Percentiles rank a stretch among this genome's conserved stretches.
These are phyloP conservation scores for Orchesella cincta DNA, from an alignment of 1,140 invertebrate genomes.

Conservation along the genomic window DNA sequence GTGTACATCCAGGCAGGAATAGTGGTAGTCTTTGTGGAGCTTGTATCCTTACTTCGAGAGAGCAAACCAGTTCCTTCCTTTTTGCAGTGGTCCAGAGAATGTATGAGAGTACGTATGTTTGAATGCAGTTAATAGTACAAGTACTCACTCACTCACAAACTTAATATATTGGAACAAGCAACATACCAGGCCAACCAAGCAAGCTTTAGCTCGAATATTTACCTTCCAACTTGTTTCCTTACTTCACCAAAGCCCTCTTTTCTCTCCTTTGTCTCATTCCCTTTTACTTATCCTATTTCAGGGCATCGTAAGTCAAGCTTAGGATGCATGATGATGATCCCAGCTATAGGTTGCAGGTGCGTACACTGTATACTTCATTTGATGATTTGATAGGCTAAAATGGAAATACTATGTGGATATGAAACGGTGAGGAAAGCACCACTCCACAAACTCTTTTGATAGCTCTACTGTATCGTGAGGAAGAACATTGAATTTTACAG, in stretches of 20 bases:
- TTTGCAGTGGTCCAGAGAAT: not conserved
- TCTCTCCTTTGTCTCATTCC: not conserved
- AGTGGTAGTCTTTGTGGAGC: not conserved
- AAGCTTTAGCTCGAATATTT: conserved; percentile 12
- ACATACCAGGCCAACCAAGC: not conserved
- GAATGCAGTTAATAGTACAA: not conserved
- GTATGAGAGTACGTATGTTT: not conserved
- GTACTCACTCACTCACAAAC: not conserved
- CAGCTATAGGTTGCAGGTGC: no score
- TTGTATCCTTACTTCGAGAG: not conserved
- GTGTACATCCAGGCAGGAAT: not conserved
- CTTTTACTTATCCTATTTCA: conserved; percentile 7
- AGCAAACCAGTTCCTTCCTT: conserved; percentile 16
- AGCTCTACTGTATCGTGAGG: no score
- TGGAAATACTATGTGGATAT: no score
- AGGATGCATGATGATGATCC: no score
- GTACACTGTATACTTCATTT: no score
- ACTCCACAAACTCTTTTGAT: no score
- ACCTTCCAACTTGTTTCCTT: conserved; percentile 25
- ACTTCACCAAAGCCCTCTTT: not conserved
- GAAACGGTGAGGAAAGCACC: no score
- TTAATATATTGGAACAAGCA: not conserved
- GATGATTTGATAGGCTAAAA: no score
- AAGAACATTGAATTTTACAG: no score
- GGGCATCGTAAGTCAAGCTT: not conserved